Percentiles rank a stretch among this genome's conserved stretches.
Evolutionary conservation across 1,140 invertebrate genomes (phyloP).

Genomic region (Cyclargus thomasi): DNA sequence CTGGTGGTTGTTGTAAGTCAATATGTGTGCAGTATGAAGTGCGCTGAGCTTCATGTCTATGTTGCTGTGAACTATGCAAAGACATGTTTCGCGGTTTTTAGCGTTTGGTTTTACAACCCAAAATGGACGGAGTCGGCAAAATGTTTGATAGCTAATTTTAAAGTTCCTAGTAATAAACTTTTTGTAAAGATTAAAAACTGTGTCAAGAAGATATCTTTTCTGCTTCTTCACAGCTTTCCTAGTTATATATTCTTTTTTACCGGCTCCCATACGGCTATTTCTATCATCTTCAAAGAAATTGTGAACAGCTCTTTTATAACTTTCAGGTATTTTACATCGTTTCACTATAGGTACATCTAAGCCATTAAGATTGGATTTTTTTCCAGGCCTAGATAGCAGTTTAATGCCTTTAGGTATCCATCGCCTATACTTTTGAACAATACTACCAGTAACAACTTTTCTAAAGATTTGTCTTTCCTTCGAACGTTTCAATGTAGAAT

Average conservation of each 20-base stretch:
- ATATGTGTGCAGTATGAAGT: constrained; percentile 12
- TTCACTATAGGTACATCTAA: too few species aligned
- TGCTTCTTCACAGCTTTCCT: constrained; percentile 27
- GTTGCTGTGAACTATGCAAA: constrained; percentile 15
- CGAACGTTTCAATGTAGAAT: constrained; percentile 23
- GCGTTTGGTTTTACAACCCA: constrained; percentile 22
- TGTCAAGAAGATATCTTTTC: constrained; percentile 25
- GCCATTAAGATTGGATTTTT: constrained; percentile 16
- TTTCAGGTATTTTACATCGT: constrained; percentile 23
- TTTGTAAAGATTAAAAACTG: constrained; percentile 19
- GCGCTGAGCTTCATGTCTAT: constrained; percentile 4
- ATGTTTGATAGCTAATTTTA: constrained; percentile 20
- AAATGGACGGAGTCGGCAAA: constrained; percentile 26
- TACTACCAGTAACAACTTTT: constrained; percentile 24
- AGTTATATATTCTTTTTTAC: constrained; percentile 23
- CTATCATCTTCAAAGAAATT: constrained; percentile 27
- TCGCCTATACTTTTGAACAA: constrained; percentile 14
- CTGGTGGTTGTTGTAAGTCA: too few species aligned
- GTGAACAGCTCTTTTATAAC: constrained; percentile 15
- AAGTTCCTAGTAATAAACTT: too few species aligned
- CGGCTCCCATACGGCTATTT: constrained; percentile 22
- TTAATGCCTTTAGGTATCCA: constrained; percentile 8
- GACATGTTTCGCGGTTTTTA: constrained; percentile 15
- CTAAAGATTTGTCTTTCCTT: constrained; percentile 24
- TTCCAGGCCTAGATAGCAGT: constrained; percentile 7